A percentile compares a stretch with the other conserved stretches of the same genome.
Evolutionary conservation across 2,888 invertebrate species (phyloP).

Genomic region (Drosophila prolongata): DNA sequence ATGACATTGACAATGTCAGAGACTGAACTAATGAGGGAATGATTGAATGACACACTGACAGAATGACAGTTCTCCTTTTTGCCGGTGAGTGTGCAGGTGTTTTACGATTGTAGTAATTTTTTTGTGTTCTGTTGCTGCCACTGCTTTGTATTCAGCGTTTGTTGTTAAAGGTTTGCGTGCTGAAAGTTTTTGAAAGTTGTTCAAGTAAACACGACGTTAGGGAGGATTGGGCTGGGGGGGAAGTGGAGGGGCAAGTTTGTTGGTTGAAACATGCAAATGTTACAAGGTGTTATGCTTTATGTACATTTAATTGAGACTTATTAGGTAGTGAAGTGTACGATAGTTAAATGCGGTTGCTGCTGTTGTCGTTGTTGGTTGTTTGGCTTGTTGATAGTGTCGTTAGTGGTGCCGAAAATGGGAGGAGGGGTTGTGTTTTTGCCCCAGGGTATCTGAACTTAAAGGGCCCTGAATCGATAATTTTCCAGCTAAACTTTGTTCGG

Average conservation of each 20-base stretch:
- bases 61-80: conserved; percentile 31
- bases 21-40: conserved; percentile 42
- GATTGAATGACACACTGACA: conserved; percentile 49
- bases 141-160: conserved; percentile 31
- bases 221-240: neutral
- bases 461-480: neutral
- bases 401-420: conserved; percentile 11
- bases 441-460: neutral
- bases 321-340: conserved; percentile 62
- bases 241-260: conserved; percentile 15
- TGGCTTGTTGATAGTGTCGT: conserved; percentile 49
- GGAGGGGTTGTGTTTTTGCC: neutral
- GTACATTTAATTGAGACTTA: conserved; percentile 79
- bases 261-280: conserved; percentile 64
- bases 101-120: conserved; percentile 60
- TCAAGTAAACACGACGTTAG: conserved; percentile 21
- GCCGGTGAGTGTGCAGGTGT: conserved; percentile 50
- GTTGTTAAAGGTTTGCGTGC: conserved; percentile 67
- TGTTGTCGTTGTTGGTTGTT: conserved; percentile 35
- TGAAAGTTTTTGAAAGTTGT: conserved; percentile 52
- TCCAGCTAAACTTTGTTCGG: too few relatives aligned
- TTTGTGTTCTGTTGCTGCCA: conserved; percentile 18
- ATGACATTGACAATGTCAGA: conserved; percentile 62
- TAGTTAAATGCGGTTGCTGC: conserved; percentile 40
- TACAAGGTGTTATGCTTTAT: conserved; percentile 74